Percentiles rank a stretch among this genome's conserved stretches.
Conservation (phyloP, 2,113 vertebrate genomes). For the Myotis davidii region DNA sequence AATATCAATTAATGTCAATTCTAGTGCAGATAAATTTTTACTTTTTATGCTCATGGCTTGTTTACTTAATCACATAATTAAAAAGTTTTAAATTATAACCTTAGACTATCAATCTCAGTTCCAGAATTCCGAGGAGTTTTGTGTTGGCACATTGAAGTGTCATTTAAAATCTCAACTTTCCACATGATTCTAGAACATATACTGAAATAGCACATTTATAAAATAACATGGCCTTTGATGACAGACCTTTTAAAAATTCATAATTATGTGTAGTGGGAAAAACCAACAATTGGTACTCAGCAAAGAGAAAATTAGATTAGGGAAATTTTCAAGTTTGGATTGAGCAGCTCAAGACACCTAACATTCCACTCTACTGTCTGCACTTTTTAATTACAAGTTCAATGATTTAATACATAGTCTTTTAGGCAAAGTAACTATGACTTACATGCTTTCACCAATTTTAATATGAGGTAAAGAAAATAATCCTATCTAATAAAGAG, state of each 20-base stretch:
- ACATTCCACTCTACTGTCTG: not conserved
- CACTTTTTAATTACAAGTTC: slow-evolving; percentile 51
- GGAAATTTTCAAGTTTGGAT: slow-evolving; percentile 43
- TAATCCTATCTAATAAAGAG: not conserved
- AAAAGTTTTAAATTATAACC: slow-evolving; percentile 15
- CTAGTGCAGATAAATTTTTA: not conserved
- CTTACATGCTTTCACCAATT: slow-evolving; percentile 21
- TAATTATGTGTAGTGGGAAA: slow-evolving; percentile 13
- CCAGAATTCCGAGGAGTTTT: not conserved
- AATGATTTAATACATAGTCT: slow-evolving; percentile 28
- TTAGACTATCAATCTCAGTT: not conserved
- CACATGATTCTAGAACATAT: not conserved
- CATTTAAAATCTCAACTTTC: not conserved
- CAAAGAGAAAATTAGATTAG: slow-evolving; percentile 64
- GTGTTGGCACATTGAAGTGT: not conserved
- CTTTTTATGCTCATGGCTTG: not conserved
- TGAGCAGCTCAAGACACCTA: slow-evolving; percentile 25
- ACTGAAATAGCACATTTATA: not conserved
- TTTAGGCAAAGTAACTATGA: slow-evolving; percentile 44
- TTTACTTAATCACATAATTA: slow-evolving; percentile 18
- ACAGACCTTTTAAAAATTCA: slow-evolving; percentile 42
- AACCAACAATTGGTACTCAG: not conserved
- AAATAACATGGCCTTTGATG: not conserved
- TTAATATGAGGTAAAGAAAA: slow-evolving; percentile 2
- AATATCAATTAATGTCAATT: not conserved